These are phyloP conservation scores for Hesperia comma DNA, from an alignment of 2,888 invertebrate genomes.

Conservation along the genomic window DNA sequence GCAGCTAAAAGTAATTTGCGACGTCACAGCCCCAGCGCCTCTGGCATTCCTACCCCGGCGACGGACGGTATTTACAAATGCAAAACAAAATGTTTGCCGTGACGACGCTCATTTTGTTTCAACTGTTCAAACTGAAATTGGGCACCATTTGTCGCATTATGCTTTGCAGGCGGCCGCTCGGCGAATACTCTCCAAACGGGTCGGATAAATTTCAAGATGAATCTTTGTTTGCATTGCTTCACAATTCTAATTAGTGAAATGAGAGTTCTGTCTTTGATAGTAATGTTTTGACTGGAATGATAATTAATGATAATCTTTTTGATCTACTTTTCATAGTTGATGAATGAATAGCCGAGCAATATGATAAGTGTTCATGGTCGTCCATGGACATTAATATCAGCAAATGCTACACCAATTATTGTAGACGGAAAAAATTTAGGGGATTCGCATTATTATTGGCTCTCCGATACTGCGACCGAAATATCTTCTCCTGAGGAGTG, in stretches of 20 bases:
- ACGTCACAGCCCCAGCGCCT: slow-evolving; percentile 61
- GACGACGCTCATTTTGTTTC: slow-evolving; percentile 63
- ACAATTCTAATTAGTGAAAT: slow-evolving; percentile 1
- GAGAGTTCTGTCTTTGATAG: neutral
- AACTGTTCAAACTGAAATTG: slow-evolving; percentile 48
- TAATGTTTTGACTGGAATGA: neutral
- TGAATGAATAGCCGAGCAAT: no score
- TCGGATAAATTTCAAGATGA: slow-evolving; percentile 3
- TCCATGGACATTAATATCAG: no score
- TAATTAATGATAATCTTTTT: neutral
- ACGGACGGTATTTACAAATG: slow-evolving; percentile 66
- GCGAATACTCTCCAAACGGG: slow-evolving; percentile 13
- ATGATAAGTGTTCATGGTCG: no score
- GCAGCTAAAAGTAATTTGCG: slow-evolving; percentile 73
- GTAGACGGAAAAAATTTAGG: no score
- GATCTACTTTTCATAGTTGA: no score
- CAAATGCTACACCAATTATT: no score
- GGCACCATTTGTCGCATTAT: slow-evolving; percentile 13
- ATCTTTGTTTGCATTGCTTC: slow-evolving; percentile 10
- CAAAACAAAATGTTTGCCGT: slow-evolving; percentile 70
- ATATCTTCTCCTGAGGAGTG: no score
- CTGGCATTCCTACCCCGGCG: slow-evolving; percentile 42
- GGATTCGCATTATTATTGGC: no score
- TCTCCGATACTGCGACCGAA: no score
- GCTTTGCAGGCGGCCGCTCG: neutral